phyloP scores from a whole-genome alignment of 2,888 invertebrate genomes.

The Phengaris alcon region DNA sequence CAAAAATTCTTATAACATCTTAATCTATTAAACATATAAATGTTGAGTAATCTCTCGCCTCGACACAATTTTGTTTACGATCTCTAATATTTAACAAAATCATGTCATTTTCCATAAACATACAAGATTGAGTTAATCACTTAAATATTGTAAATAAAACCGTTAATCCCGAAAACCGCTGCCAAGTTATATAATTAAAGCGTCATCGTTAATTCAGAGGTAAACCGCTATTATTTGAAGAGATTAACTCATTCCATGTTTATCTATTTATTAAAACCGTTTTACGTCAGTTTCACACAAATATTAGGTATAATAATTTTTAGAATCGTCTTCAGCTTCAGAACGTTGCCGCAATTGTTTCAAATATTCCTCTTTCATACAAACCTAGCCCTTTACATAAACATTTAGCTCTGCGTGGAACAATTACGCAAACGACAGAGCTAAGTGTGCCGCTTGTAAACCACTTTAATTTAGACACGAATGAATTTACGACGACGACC shows the following conservation, averaged over 20 bases:
- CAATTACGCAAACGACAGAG: neutral
- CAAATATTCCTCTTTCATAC: neutral
- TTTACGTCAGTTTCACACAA: neutral
- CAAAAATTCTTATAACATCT: too few species aligned
- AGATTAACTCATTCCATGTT: neutral
- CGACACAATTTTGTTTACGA: too few species aligned
- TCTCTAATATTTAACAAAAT: too few species aligned
- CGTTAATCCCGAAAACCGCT: neutral
- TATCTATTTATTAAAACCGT: neutral
- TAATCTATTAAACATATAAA: too few species aligned
- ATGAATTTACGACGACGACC: constrained; percentile 11
- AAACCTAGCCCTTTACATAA: neutral
- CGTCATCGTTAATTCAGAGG: neutral
- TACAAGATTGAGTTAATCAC: neutral
- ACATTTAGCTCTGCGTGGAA: neutral
- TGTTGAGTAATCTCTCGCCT: too few species aligned
- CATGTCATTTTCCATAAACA: too few species aligned
- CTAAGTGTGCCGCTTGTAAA: constrained; percentile 1
- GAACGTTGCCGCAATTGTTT: neutral
- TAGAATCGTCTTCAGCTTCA: neutral
- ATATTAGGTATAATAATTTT: neutral
- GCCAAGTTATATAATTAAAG: neutral
- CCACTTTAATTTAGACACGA: constrained; percentile 11
- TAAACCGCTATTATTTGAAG: neutral
- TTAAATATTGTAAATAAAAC: neutral